Evolutionary conservation across 2,797 vertebrate species (phyloP), one percentile per base, ranked within the genome.

Genomic region (Parambassis ranga): DNA sequence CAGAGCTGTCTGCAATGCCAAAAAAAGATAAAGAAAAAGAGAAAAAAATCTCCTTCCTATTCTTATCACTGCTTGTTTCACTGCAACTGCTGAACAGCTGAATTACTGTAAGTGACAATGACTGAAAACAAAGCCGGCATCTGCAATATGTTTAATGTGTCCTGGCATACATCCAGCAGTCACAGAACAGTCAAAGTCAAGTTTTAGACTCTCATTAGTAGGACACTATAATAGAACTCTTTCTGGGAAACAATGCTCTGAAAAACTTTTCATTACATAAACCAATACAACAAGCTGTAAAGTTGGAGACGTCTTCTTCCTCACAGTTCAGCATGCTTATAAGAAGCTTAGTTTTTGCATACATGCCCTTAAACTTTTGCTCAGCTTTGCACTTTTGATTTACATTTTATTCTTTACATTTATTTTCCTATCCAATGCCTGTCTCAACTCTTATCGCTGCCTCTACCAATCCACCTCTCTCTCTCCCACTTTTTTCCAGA

Each of bases 341-440:
- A n/a, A n/a, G n/a, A n/a, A n/a, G n/a, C n/a, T n/a, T n/a, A n/a
- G n/a, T n/a, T n/a, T n/a, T n/a, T n/a, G n/a, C n/a, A n/a, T n/a
- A n/a, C n/a, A n/a, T 23, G 2, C 60, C 42, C 35, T 39, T 59
- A 7, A 67, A 80, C 65, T 65, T 77, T 74, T 71, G 44, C 64
- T 50, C 36, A 52, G 60, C 65, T 47, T 44, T 49, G 66, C 56
- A 67, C 31, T 71, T 78, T 77, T 76, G 46, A 68, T 83, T 70
- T 47, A 52, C 53, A 55, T 67, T 77, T 78, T 73, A 64, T 68
- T 56, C 62, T 53, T 71, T 76, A 47, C 48, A 78, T 83, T 74
- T 73, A 70, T 71, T 76, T 70, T 28, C 28, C 57, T 53, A 24
- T 81, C 65, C 43, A 59, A 74, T 72, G 71, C 73, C 50, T 35